phyloP scores from a whole-genome alignment of 2,797 vertebrate genomes.

The Phylloscopus collybita region DNA sequence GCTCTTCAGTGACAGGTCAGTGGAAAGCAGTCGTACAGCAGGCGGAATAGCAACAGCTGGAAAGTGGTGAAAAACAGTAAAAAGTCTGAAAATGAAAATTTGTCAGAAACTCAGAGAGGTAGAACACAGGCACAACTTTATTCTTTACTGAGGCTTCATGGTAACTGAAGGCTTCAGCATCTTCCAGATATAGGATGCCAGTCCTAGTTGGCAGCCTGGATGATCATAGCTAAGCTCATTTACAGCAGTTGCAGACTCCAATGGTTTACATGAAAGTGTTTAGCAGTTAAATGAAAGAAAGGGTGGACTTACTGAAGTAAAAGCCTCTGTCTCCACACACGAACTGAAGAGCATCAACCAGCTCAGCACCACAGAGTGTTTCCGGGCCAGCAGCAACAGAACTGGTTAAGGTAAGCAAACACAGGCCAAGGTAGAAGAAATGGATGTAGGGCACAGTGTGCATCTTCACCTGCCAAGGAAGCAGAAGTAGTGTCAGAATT shows the following conservation, averaged over 20 bases:
- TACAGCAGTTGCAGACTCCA: neutral
- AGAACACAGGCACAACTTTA: neutral
- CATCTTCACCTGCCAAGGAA: slow-evolving; percentile 88
- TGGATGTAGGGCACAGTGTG: slow-evolving; percentile 88
- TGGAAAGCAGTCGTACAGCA: neutral
- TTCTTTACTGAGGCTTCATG: neutral
- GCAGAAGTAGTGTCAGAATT: slow-evolving; percentile 59
- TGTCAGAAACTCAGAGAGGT: neutral
- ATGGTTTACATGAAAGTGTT: neutral
- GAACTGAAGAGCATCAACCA: slow-evolving; percentile 98
- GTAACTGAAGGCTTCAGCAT: neutral
- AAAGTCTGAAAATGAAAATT: slow-evolving; percentile 8
- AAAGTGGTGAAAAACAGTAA: slow-evolving; percentile 24
- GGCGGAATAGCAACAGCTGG: neutral
- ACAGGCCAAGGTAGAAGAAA: slow-evolving; percentile 95
- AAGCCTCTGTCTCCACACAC: slow-evolving; percentile 99
- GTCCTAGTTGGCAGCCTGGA: neutral
- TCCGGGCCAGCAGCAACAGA: slow-evolving; percentile 88
- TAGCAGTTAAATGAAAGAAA: neutral
- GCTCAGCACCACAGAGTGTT: slow-evolving; percentile 97
- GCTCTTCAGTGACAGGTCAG: neutral
- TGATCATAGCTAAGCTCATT: neutral
- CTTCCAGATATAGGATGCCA: neutral
- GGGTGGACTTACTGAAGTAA: slow-evolving; percentile 97
- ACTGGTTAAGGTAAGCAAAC: slow-evolving; percentile 93